These are phyloP conservation scores for cat (Felis catus) DNA, from an alignment of 2,113 vertebrate genomes.

Conservation along the genomic window F.catus_Fca126_mat1.0 CM031412.1:155808501-155809000, in stretches of 20 bases:
- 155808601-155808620: not conserved
- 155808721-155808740: not conserved
- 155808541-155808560: not conserved
- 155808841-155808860: not conserved
- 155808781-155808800: not conserved
- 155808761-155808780: not conserved
- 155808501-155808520: not conserved
- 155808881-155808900: not conserved
- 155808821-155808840: not conserved
- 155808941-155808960: not conserved
- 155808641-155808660: slow-evolving; percentile 40
- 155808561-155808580: not conserved
- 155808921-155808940: not conserved
- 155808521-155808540: not conserved
- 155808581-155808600: not conserved
- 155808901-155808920: not conserved
- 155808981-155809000: not conserved
- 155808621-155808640: not conserved
- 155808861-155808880: not conserved
- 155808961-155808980: not conserved
- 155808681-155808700: not conserved
- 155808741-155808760: not conserved
- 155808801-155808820: not conserved
- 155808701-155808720: slow-evolving; percentile 5
- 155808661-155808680: not conserved